A percentile compares a stretch with the other conserved stretches of the same genome.
These are phyloP conservation scores for Huso huso DNA, from an alignment of 2,797 vertebrate genomes.

Conservation along the genomic window DNA sequence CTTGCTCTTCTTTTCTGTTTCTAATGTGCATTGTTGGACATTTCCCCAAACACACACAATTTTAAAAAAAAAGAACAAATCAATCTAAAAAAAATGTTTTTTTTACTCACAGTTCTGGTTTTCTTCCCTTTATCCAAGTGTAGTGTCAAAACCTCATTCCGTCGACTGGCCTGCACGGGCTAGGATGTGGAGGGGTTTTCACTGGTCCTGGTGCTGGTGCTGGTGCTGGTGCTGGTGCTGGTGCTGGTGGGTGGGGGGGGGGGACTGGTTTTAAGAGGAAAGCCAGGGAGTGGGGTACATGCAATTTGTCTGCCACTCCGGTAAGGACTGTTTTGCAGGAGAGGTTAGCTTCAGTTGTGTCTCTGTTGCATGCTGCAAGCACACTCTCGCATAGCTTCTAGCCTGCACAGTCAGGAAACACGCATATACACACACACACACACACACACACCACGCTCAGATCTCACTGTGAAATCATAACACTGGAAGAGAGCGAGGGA, in stretches of 20 bases:
- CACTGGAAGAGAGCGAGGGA: slow-evolving; percentile 37
- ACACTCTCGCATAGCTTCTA: slow-evolving; percentile 15
- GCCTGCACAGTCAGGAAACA: slow-evolving; percentile 9
- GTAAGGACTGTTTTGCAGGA: slow-evolving; percentile 39
- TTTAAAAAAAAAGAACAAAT: not conserved
- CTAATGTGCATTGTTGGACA: not conserved
- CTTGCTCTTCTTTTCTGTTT: slow-evolving; percentile 13
- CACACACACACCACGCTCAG: slow-evolving; percentile 6
- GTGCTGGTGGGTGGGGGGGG: slow-evolving; percentile 33
- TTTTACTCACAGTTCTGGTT: slow-evolving; percentile 58
- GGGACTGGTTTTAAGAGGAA: slow-evolving; percentile 19
- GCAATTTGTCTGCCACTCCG: slow-evolving; percentile 54
- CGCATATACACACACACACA: slow-evolving; percentile 19
- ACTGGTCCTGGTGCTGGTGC: slow-evolving; percentile 43
- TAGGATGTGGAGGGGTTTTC: slow-evolving; percentile 40
- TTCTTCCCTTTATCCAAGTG: slow-evolving; percentile 49
- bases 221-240: slow-evolving; percentile 27
- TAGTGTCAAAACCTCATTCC: slow-evolving; percentile 59
- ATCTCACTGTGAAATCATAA: slow-evolving; percentile 32
- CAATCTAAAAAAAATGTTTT: not conserved
- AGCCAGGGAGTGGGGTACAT: slow-evolving; percentile 36
- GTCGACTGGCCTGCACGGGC: slow-evolving; percentile 39
- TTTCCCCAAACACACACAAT: not conserved
- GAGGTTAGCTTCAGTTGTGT: slow-evolving; percentile 40
- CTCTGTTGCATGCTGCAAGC: slow-evolving; percentile 36